Evolutionary conservation across 2,113 vertebrate genomes (phyloP), one percentile per base, ranked within the genome.

Genomic region (Oceanodroma tethys): DNA sequence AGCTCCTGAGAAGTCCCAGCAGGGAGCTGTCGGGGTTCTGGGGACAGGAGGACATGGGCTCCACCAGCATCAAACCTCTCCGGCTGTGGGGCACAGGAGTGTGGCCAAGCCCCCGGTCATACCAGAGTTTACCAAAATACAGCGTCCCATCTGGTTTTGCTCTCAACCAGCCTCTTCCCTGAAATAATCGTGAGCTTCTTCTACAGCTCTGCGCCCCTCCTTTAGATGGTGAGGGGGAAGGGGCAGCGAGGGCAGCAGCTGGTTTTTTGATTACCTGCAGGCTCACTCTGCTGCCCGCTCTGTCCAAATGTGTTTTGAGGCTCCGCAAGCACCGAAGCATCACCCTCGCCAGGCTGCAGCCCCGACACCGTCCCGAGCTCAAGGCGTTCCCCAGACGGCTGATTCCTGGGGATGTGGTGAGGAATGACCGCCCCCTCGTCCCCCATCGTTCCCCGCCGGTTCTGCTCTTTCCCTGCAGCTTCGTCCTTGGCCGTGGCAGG

Each of bases 371-470:
- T 11, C 55, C 40, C 0, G 1, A 62, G 63, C 47, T 30, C 40
- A 20, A 40, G 16, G 19, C 1, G 2, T 18, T 60, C 47, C 38
- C 27, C 30, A 23, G 16, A 22, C 1, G 8, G 42, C 14, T 0
- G 0, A 7, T 66, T 45, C 38, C 52, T 0, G 0, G 27, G 26
- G 29, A 11, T 3, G 8, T 0, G 0, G 19, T 17, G 45, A 25
- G 62, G 19, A 40, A 11, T 30, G 45, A 10, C 11, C 2, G 3
- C 38, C 38, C 0, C 1, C 38, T 48, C 22, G 14, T 1, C 4
- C 42, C n/a, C 29, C 6, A 0, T 34, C 8, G 1, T 1, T 3
- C 43, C 43, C 30, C 3, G 1, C 18, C 8, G 1, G 62, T 45
- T 26, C 40, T 42, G 40, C 55, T 42, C 47, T 18, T 76, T 62